Base-by-base conservation (phyloP, 23 tunicate species). In the Halocynthia roretzi region DNA sequence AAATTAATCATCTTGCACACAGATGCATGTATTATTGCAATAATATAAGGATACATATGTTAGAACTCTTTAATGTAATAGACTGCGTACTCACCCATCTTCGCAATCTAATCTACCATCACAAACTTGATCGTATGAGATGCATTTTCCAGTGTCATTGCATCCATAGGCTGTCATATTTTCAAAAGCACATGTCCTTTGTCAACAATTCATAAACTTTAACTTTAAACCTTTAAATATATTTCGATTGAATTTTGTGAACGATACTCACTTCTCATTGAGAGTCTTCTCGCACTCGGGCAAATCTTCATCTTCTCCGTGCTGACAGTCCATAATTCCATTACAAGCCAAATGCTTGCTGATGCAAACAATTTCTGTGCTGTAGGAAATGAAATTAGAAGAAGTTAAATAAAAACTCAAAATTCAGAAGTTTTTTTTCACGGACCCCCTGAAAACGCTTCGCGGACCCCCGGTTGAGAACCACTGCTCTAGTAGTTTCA, bases 41-140 rank as follows among this genome's bases (percentile, higher is more conserved):
- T 31, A 31, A 31, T 31, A 31, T 31, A 31, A 31, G 44, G 44
- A 31, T 31, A n/a, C 4, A 31, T 31, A 31, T 31, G 44, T 31
- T 31, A 31, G 44, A 31, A 31, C 44, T 31, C 44, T 31, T 31
- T 31, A 31, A 31, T 31, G 44, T 31, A 31, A 31, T 31, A 31
- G 44, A 19, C 22, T 68, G 31, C 22, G 2, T 51, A 40, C 81
- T 67, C 68, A 92, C 98, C 98, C 92, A 74, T 92, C 98, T 61
- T 83, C 56, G 56, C 98, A 92, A 61, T 85, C 92, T 7, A 86
- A 49, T 51, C 98, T 86, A 61, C 92, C 92, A 71, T 92, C 81
- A 62, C 98, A 92, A 6, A 86, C 78, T 7, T 11, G 22, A 57
- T 56, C n/a, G 53, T 44, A 21, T 5, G 82, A 58, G 50, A 92